Conservation (phyloP, 2,888 invertebrate genomes). For the Tenthredo livida region DNA sequence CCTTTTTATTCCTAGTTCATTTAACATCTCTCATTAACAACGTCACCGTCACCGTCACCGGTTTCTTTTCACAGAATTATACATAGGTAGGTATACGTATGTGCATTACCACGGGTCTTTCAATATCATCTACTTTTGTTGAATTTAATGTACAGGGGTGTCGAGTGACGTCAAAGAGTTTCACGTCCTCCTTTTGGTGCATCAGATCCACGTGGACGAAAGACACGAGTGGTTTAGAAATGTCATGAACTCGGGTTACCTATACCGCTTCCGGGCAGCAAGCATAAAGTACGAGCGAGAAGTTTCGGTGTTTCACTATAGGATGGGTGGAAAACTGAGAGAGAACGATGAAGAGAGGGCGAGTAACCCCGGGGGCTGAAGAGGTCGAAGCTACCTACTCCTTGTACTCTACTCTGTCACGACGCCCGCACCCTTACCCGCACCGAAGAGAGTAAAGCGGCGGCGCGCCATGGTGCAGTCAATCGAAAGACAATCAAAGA, state of each 20-base stretch:
- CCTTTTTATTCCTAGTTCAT: background rate
- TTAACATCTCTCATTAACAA: background rate
- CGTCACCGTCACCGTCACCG: background rate
- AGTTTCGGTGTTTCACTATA: background rate
- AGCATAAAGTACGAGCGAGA: background rate
- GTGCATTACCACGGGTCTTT: background rate
- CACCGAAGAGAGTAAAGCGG: background rate
- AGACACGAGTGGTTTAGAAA: slow-evolving; percentile 24
- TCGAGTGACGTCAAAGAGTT: slow-evolving; percentile 5
- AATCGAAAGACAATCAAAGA: slow-evolving; percentile 55
- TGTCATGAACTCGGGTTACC: background rate
- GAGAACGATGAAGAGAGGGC: background rate
- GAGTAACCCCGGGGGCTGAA: background rate
- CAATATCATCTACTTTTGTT: background rate
- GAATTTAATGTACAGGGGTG: background rate
- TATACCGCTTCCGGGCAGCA: background rate
- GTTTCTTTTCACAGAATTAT: background rate
- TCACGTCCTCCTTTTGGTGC: background rate
- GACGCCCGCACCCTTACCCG: slow-evolving; percentile 10
- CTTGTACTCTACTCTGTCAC: slow-evolving; percentile 22
- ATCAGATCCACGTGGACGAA: slow-evolving; percentile 5
- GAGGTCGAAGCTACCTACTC: slow-evolving; percentile 4
- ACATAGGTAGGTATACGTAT: background rate
- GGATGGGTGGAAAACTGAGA: background rate
- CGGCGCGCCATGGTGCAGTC: slow-evolving; percentile 38